Conservation (phyloP, 2,113 vertebrate genomes). For the Heptranchias perlo region DNA sequence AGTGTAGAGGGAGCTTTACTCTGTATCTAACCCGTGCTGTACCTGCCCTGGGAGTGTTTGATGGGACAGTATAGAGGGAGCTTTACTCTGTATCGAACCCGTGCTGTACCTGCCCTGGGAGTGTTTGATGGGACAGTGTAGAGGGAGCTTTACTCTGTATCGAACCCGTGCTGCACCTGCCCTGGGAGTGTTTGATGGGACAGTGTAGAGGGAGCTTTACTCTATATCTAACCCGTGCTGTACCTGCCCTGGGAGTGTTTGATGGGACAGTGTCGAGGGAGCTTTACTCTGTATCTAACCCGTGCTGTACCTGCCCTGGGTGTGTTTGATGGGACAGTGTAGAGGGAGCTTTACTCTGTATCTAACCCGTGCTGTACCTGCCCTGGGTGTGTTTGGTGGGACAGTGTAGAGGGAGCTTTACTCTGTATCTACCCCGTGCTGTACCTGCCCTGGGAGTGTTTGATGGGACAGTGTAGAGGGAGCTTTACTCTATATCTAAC, state of each 20-base stretch:
- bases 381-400: background rate
- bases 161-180: background rate
- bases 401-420: background rate
- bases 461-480: background rate
- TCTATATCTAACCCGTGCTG: background rate
- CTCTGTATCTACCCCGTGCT: too few species aligned
- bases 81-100: background rate
- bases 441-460: background rate
- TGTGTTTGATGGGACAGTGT: background rate
- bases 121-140: background rate
- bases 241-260: background rate
- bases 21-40: background rate
- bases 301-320: background rate
- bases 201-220: background rate
- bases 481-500: background rate
- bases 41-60: too few species aligned
- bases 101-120: background rate
- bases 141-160: background rate
- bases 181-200: background rate
- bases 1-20: background rate
- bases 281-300: background rate
- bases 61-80: background rate
- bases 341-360: background rate
- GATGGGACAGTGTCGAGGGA: background rate
- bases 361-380: background rate